A percentile compares a stretch with the other conserved stretches of the same genome.
These are phyloP conservation scores for Buceros bicornis DNA, from an alignment of 2,797 vertebrate genomes.

Conservation along the genomic window DNA sequence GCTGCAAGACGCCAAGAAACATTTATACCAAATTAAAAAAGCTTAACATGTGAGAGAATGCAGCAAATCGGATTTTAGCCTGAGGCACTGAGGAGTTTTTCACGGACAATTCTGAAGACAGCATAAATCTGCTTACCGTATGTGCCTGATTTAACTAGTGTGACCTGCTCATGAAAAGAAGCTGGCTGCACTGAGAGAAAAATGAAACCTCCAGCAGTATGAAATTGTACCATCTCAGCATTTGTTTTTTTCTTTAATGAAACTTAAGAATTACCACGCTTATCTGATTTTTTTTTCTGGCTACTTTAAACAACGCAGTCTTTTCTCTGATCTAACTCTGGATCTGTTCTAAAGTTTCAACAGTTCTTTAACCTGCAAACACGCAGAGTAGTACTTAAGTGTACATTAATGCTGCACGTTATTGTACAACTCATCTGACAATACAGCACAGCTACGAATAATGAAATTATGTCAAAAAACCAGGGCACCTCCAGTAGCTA, in stretches of 20 bases:
- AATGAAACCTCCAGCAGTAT: background rate
- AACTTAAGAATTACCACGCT: background rate
- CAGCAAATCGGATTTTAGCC: slow-evolving; percentile 59
- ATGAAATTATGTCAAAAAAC: background rate
- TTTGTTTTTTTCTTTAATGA: background rate
- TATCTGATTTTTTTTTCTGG: background rate
- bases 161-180: background rate
- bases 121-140: slow-evolving; percentile 57
- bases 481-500: background rate
- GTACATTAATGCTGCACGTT: background rate
- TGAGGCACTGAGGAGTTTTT: slow-evolving; percentile 37
- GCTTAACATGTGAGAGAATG: slow-evolving; percentile 39
- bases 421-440: background rate
- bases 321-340: background rate
- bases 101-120: slow-evolving; percentile 48
- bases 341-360: background rate
- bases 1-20: slow-evolving; percentile 48
- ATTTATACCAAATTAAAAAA: slow-evolving; percentile 40
- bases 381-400: background rate
- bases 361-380: background rate
- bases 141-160: slow-evolving; percentile 26
- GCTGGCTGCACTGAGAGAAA: background rate
- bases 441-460: background rate
- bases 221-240: background rate
- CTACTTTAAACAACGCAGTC: background rate